These are phyloP conservation scores for Marcusenius ussheri DNA, from an alignment of 2,113 vertebrate genomes.

Conservation along the genomic window DNA sequence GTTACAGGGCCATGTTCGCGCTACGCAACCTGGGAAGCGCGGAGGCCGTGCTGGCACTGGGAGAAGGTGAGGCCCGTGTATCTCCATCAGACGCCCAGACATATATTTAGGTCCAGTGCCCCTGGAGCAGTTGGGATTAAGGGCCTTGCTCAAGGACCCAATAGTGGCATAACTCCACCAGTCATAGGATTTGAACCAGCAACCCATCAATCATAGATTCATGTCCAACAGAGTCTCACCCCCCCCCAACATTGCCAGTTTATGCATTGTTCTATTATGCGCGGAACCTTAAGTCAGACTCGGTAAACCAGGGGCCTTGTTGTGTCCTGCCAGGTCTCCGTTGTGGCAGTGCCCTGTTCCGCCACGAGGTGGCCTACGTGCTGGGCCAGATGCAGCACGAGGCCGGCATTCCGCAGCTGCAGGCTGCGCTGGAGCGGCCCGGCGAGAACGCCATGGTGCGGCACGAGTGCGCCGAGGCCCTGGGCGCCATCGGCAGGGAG, in stretches of 20 bases:
- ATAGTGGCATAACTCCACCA: neutral
- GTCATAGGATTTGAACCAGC: neutral
- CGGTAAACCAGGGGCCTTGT: neutral
- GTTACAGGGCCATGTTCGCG: constrained; percentile 93
- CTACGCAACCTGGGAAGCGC: constrained; percentile 70
- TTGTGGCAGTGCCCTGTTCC: constrained; percentile 78
- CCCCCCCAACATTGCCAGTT: neutral
- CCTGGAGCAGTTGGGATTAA: neutral
- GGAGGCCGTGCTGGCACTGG: constrained; percentile 75
- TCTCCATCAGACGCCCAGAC: neutral
- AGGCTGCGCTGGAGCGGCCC: constrained; percentile 44
- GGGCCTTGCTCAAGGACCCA: neutral
- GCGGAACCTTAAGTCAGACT: neutral
- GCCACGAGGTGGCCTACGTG: constrained; percentile 87
- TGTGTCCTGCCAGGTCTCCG: constrained; percentile 60
- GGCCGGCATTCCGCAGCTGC: constrained; percentile 68
- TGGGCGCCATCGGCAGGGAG: constrained; percentile 81
- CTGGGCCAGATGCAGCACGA: constrained; percentile 88
- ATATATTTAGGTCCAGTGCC: neutral
- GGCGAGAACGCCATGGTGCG: constrained; percentile 85
- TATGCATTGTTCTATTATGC: neutral
- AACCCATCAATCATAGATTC: neutral
- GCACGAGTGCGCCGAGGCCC: constrained; percentile 87
- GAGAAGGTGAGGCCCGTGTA: constrained; percentile 62
- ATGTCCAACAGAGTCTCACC: neutral